Evolutionary conservation across 2,888 invertebrate genomes (phyloP).

Genomic region (Hyposoter didymator): DNA sequence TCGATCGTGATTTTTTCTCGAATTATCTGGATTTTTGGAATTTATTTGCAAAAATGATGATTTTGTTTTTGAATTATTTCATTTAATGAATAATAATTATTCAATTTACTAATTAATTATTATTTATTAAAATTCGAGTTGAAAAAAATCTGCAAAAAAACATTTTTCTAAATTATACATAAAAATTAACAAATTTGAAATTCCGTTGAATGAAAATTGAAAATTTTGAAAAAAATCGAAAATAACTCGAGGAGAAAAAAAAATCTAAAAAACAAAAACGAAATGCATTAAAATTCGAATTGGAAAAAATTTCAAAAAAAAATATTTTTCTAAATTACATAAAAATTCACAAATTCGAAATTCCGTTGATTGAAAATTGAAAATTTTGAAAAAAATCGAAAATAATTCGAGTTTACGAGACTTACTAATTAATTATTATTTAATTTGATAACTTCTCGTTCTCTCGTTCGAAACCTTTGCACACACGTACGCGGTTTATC

Average conservation of each 20-base stretch:
- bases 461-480: neutral
- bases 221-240: neutral
- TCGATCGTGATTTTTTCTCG: no score
- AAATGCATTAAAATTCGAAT: neutral
- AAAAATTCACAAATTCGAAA: no score
- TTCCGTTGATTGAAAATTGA: no score
- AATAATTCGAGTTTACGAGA: neutral
- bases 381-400: no score
- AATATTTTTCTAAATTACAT: no score
- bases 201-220: neutral
- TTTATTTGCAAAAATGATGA: neutral
- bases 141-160: neutral
- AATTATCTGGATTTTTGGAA: no score
- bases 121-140: neutral
- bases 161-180: neutral
- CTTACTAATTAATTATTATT: no score
- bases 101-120: no score
- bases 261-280: neutral
- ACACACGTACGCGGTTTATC: conserved; percentile 6
- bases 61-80: no score
- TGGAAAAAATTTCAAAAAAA: neutral
- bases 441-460: neutral
- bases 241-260: neutral
- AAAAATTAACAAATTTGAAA: neutral
- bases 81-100: no score